Base-by-base conservation (phyloP, 1,140 invertebrate species). In the Limonius californicus region DNA sequence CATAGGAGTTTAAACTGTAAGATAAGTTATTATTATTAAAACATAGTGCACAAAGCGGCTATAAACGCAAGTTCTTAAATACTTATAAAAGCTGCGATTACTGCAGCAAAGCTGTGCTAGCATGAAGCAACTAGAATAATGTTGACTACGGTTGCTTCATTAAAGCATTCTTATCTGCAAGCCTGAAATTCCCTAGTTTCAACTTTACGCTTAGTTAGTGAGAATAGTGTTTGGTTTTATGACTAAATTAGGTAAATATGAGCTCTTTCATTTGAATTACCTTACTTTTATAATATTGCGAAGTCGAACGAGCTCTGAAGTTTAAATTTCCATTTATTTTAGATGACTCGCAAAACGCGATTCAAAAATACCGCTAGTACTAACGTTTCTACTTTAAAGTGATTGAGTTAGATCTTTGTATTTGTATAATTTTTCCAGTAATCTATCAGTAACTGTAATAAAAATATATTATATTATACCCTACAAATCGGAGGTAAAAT, bases 11-110 rank as follows among this genome's bases (percentile, higher is more conserved):
- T 19, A 50, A 50, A 50, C n/a, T 50, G 16, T 19, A 14, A 50
- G n/a, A 19, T 50, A 50, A 50, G 19, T 50, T 50, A 19, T 50
- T 50, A 18, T 19, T 50, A 50, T 50, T 50, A 50, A 50, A 50
- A 50, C 14, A 50, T 19, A 19, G 16, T 18, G 16, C 2, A 50
- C 16, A n/a, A n/a, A 39, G 2, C 2, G 35, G n/a, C 8, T 39
- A 6, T 14, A 39, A 39, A 39, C 11, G 35, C 11, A 12, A 39
- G 35, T 39, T 39, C n/a, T 39, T 39, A 39, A 39, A 14, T 9
- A 27, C 23, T 27, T 39, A 39, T 12, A 14, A 14, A 39, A 39
- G n/a, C n/a, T 39, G n/a, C 2, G n/a, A 39, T 39, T 39, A 14
- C 2, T 39, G 3, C 35, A 6, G 11, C 2, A n/a, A 39, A 27